These are phyloP conservation scores for Epinephelus moara DNA, from an alignment of 2,113 vertebrate species.

Conservation along the genomic window DNA sequence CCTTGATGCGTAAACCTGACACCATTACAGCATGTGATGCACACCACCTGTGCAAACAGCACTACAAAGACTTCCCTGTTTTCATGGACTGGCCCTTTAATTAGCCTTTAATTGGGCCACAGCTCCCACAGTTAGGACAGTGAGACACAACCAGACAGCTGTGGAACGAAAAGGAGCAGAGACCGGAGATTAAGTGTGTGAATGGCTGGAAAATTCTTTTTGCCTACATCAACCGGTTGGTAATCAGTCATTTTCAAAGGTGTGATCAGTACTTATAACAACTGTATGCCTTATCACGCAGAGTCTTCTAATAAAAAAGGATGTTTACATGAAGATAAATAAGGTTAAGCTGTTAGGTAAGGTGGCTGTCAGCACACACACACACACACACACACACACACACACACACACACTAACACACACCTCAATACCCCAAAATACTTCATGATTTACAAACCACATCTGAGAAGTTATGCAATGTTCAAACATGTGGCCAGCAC, in stretches of 20 bases:
- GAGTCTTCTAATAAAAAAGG: slow-evolving; percentile 17
- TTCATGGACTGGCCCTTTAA: slow-evolving; percentile 75
- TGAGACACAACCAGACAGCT: slow-evolving; percentile 48
- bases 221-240: slow-evolving; percentile 6
- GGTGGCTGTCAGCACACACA: slow-evolving; percentile 29
- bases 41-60: slow-evolving; percentile 80
- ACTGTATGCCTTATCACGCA: neutral
- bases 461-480: slow-evolving; percentile 80
- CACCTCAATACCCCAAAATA: slow-evolving; percentile 56
- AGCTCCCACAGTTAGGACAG: slow-evolving; percentile 57
- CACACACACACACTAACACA: slow-evolving; percentile 23
- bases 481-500: slow-evolving; percentile 81
- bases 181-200: slow-evolving; percentile 27
- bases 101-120: slow-evolving; percentile 76
- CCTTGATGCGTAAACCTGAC: slow-evolving; percentile 63
- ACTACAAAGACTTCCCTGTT: slow-evolving; percentile 79
- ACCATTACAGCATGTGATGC: slow-evolving; percentile 72
- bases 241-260: slow-evolving; percentile 26
- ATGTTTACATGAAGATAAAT: slow-evolving; percentile 23
- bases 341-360: slow-evolving; percentile 26
- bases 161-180: slow-evolving; percentile 42
- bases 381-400: slow-evolving; percentile 21
- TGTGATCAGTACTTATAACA: slow-evolving; percentile 29
- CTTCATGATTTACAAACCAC: slow-evolving; percentile 79
- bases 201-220: slow-evolving; percentile 52